These are phyloP conservation scores for Panagrolaimus sp. DNA, from an alignment of 1,140 invertebrate genomes.

Conservation along the genomic window DNA sequence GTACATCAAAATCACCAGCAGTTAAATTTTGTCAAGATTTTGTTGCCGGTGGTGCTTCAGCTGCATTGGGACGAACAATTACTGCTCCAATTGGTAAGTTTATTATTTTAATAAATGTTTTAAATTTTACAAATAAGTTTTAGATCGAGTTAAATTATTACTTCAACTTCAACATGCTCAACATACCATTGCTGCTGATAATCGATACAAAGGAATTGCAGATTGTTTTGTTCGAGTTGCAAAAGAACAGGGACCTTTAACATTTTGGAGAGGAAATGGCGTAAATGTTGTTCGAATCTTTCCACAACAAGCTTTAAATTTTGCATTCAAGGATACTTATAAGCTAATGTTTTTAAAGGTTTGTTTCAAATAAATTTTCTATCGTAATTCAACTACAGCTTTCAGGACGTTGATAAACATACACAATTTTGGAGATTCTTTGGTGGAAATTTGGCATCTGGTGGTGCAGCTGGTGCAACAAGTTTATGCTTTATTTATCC, in stretches of 20 bases:
- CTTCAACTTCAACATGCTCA: slow-evolving; percentile 48
- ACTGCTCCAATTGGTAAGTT: slow-evolving; percentile 3
- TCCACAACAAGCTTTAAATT: slow-evolving; percentile 88
- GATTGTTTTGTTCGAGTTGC: slow-evolving; percentile 65
- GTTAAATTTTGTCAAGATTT: slow-evolving; percentile 18
- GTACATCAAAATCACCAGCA: slow-evolving; percentile 9
- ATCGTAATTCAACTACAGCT: no score
- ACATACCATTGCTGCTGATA: slow-evolving; percentile 47
- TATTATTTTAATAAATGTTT: no score
- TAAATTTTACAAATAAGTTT: no score
- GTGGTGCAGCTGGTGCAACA: slow-evolving; percentile 59
- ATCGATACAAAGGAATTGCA: slow-evolving; percentile 58
- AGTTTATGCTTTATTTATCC: slow-evolving; percentile 61
- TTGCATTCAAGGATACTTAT: slow-evolving; percentile 84
- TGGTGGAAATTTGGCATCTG: slow-evolving; percentile 64
- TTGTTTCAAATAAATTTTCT: not conserved
- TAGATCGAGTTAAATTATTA: slow-evolving; percentile 18
- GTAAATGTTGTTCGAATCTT: slow-evolving; percentile 87
- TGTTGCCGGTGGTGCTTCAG: slow-evolving; percentile 17
- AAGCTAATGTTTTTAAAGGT: slow-evolving; percentile 65
- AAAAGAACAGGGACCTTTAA: slow-evolving; percentile 66
- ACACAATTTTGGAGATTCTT: slow-evolving; percentile 80
- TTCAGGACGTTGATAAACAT: slow-evolving; percentile 72
- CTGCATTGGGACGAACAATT: slow-evolving; percentile 12
- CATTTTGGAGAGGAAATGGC: slow-evolving; percentile 89